These are phyloP conservation scores for Petrophora chlorosata DNA, from an alignment of 2,888 invertebrate genomes.

Conservation along the genomic window DNA sequence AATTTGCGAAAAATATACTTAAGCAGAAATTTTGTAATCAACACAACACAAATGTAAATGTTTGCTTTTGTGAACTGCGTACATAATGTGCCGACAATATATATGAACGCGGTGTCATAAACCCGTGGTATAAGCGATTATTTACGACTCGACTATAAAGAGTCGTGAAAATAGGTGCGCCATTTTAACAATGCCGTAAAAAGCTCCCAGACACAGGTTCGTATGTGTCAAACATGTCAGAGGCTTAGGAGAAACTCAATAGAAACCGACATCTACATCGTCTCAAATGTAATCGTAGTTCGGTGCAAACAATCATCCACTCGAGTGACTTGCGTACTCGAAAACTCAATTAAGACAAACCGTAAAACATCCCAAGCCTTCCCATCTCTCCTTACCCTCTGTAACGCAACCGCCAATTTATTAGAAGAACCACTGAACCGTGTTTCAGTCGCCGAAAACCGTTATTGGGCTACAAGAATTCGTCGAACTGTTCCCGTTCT, in stretches of 20 bases:
- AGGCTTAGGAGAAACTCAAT: conserved; percentile 17
- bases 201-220: conserved; percentile 26
- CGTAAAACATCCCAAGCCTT: conserved; percentile 48
- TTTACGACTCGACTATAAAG: conserved; percentile 54
- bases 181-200: conserved; percentile 54
- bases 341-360: conserved; percentile 59
- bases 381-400: conserved; percentile 34
- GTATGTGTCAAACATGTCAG: conserved; percentile 16
- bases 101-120: conserved; percentile 47
- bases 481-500: conserved; percentile 28
- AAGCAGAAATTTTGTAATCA: conserved; percentile 10
- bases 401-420: conserved; percentile 52
- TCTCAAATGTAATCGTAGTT: conserved; percentile 22
- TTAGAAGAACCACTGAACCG: conserved; percentile 50
- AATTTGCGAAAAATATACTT: too few species aligned
- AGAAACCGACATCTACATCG: conserved; percentile 12
- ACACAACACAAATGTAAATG: conserved; percentile 10
- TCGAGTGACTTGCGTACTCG: conserved; percentile 45
- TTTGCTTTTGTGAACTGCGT: conserved; percentile 29
- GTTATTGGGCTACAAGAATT: conserved; percentile 34
- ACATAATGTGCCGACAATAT: conserved; percentile 39
- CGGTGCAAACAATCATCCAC: conserved; percentile 35
- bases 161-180: conserved; percentile 47
- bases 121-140: conserved; percentile 45
- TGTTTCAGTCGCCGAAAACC: conserved; percentile 33